A percentile compares a stretch with the other conserved stretches of the same genome.
Evolutionary conservation across 2,888 invertebrate species (phyloP).

Genomic region (Camptogramma bilineatum): DNA sequence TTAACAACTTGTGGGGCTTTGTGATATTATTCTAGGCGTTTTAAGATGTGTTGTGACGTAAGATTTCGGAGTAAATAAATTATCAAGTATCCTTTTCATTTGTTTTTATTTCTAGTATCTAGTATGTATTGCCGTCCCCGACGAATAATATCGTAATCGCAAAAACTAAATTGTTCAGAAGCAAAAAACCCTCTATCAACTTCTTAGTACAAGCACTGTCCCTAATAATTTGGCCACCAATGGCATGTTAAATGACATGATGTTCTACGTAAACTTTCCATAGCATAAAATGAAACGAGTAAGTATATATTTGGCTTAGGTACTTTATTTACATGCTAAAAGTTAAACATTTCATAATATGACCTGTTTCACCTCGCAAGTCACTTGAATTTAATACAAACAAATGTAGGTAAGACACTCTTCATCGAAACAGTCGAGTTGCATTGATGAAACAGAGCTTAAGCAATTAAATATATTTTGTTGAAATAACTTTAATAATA

Average conservation of each 20-base stretch:
- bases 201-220: too few species aligned
- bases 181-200: too few species aligned
- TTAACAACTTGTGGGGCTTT: slow-evolving; percentile 27
- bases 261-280: too few species aligned
- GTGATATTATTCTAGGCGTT: slow-evolving; percentile 60
- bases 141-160: too few species aligned
- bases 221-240: too few species aligned
- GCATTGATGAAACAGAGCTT: slow-evolving; percentile 11
- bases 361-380: slow-evolving; percentile 12
- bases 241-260: neutral
- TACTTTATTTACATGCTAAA: slow-evolving; percentile 44
- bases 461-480: slow-evolving; percentile 1
- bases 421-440: neutral
- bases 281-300: neutral
- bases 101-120: slow-evolving; percentile 36
- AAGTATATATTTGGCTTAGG: slow-evolving; percentile 11
- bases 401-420: neutral
- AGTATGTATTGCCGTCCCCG: neutral
- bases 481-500: neutral
- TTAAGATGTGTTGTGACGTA: slow-evolving; percentile 42
- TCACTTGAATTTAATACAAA: neutral
- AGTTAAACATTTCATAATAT: slow-evolving; percentile 25
- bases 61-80: slow-evolving; percentile 48
- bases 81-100: slow-evolving; percentile 42
- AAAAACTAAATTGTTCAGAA: too few species aligned